Percentiles rank a stretch among this genome's conserved stretches.
phyloP scores from a whole-genome alignment of 2,113 vertebrate species.

The Heteronetta atricapilla region DNA sequence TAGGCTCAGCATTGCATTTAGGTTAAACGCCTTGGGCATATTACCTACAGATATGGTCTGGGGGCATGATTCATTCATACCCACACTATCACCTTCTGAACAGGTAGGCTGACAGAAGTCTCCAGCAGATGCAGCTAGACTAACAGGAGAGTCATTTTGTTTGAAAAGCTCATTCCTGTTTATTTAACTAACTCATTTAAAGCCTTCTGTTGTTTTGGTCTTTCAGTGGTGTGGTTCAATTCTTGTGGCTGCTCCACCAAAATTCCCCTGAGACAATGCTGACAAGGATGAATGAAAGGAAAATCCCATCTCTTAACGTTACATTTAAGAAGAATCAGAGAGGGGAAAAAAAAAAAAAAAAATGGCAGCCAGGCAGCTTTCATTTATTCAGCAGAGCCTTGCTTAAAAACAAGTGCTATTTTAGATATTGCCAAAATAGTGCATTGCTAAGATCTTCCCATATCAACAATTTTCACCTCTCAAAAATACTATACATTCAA shows the following conservation, averaged over 20 bases:
- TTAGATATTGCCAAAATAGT: not conserved
- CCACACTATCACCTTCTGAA: not conserved
- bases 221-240: not conserved
- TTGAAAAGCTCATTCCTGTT: not conserved
- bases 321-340: conserved; percentile 36
- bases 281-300: conserved; percentile 1
- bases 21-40: not conserved
- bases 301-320: not conserved
- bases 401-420: not conserved
- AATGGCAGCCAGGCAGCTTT: conserved; percentile 6
- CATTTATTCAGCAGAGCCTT: conserved; percentile 38
- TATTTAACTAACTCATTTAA: not conserved
- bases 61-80: no score
- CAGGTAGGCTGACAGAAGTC: not conserved
- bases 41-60: accelerated
- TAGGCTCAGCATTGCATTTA: not conserved
- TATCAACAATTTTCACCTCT: not conserved
- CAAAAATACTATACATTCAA: not conserved
- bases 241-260: not conserved
- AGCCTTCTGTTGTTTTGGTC: not conserved
- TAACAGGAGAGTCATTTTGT: not conserved
- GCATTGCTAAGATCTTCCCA: not conserved
- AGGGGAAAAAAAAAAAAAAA: not conserved
- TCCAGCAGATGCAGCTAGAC: not conserved
- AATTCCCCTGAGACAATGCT: not conserved